These are phyloP conservation scores for Cephus nigrinus DNA, from an alignment of 2,888 invertebrate genomes.

Conservation along the genomic window DNA sequence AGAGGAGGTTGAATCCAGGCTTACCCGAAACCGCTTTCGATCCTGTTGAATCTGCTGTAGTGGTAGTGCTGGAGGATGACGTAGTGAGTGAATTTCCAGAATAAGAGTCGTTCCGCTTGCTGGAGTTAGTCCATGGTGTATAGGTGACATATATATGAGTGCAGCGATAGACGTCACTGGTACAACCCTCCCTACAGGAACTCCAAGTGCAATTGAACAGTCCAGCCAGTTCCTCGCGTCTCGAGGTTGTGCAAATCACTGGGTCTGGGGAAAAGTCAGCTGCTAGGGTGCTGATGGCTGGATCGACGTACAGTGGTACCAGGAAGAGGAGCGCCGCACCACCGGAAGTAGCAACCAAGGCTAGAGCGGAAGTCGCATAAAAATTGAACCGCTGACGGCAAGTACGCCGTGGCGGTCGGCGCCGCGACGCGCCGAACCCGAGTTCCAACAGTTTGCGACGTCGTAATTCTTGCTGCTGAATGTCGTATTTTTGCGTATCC, in stretches of 20 bases:
- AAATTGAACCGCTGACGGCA: constrained; percentile 78
- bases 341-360: constrained; percentile 77
- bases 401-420: constrained; percentile 68
- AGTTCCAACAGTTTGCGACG: constrained; percentile 64
- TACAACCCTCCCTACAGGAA: constrained; percentile 84
- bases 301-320: constrained; percentile 79
- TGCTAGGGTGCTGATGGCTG: constrained; percentile 75
- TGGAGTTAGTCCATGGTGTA: constrained; percentile 57
- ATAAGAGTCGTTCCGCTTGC: constrained; percentile 18
- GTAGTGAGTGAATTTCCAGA: constrained; percentile 23
- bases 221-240: constrained; percentile 78
- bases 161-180: constrained; percentile 80
- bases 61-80: constrained; percentile 25
- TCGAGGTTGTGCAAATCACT: constrained; percentile 78
- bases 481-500: constrained; percentile 62
- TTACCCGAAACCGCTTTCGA: constrained; percentile 4
- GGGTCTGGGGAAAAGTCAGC: constrained; percentile 82
- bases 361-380: constrained; percentile 78
- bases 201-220: constrained; percentile 85
- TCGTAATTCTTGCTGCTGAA: constrained; percentile 59
- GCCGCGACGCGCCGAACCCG: constrained; percentile 62
- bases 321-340: constrained; percentile 79
- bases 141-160: constrained; percentile 77
- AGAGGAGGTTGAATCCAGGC: neutral
- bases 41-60: constrained; percentile 4